These are phyloP conservation scores for Gallinago undulata DNA, from an alignment of 2,113 vertebrate genomes.

Conservation along the genomic window DNA sequence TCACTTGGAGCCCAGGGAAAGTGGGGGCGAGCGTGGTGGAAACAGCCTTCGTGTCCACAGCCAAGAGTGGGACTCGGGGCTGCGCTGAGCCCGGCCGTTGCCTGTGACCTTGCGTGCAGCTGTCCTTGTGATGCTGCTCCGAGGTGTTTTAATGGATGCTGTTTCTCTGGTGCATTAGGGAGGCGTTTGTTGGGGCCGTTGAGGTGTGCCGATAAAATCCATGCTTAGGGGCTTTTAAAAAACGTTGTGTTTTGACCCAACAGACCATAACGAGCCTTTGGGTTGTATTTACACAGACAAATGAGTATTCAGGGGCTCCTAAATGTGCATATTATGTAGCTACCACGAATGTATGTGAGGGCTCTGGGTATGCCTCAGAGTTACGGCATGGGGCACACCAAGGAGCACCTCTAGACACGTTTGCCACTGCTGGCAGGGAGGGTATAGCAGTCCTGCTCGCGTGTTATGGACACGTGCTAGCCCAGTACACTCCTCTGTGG, in stretches of 20 bases:
- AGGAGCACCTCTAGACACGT: neutral
- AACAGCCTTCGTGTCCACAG: neutral
- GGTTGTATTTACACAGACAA: neutral
- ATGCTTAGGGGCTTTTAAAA: neutral
- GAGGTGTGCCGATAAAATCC: neutral
- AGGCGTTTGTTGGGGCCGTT: neutral
- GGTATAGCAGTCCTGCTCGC: fast-evolving
- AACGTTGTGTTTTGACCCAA: neutral
- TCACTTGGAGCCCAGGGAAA: neutral
- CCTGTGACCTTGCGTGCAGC: fast-evolving
- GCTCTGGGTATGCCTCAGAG: neutral
- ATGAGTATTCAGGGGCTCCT: neutral
- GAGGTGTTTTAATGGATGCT: neutral
- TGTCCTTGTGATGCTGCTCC: neutral
- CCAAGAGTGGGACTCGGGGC: fast-evolving
- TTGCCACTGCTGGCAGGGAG: neutral
- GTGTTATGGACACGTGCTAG: fast-evolving
- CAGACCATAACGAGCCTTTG: neutral
- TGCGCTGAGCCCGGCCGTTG: fast-evolving
- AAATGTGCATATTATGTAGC: neutral
- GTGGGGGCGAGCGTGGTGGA: fast-evolving
- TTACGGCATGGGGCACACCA: fast-evolving
- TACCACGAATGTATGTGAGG: neutral
- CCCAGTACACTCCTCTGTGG: neutral
- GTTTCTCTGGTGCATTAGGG: neutral